These are phyloP conservation scores for Phataginus tetradactyla DNA, from an alignment of 2,797 vertebrate species.

Conservation along the genomic window DNA sequence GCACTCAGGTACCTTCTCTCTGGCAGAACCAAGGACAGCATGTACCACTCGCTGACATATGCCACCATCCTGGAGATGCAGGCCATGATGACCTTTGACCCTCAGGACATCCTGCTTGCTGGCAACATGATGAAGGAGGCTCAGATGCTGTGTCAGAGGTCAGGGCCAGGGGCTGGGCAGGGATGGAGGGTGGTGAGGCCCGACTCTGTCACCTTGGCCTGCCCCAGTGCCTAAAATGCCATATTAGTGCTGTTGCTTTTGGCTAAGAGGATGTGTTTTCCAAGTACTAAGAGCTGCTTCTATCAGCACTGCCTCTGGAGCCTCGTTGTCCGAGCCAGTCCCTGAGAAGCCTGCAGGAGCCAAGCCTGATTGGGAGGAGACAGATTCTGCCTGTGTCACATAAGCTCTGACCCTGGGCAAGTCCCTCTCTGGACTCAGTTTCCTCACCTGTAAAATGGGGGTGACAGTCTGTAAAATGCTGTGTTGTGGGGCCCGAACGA, in stretches of 20 bases:
- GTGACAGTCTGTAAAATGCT: background rate
- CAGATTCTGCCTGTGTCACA: background rate
- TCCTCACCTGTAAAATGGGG: background rate
- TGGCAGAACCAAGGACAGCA: conserved; percentile 96
- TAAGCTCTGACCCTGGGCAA: background rate
- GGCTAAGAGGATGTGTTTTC: background rate
- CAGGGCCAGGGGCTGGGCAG: background rate
- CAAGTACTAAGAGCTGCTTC: background rate
- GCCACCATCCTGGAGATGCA: conserved; percentile 99
- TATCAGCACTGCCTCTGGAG: background rate
- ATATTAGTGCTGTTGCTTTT: background rate
- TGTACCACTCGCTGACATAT: conserved; percentile 97
- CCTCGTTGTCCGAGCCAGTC: background rate
- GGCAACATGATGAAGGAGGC: conserved; percentile 98
- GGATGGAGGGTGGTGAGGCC: background rate
- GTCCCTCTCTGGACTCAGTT: background rate
- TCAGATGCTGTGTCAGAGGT: conserved; percentile 95
- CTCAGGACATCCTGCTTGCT: conserved; percentile 94
- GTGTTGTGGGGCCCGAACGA: background rate
- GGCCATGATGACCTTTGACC: conserved; percentile 99
- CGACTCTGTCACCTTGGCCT: background rate
- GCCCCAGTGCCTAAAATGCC: background rate
- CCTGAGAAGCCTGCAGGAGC: background rate
- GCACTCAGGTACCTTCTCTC: conserved; percentile 55
- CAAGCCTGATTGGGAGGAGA: background rate